Evolutionary conservation across 2,888 invertebrate genomes (phyloP).

Genomic region (Graphium colonna): DNA sequence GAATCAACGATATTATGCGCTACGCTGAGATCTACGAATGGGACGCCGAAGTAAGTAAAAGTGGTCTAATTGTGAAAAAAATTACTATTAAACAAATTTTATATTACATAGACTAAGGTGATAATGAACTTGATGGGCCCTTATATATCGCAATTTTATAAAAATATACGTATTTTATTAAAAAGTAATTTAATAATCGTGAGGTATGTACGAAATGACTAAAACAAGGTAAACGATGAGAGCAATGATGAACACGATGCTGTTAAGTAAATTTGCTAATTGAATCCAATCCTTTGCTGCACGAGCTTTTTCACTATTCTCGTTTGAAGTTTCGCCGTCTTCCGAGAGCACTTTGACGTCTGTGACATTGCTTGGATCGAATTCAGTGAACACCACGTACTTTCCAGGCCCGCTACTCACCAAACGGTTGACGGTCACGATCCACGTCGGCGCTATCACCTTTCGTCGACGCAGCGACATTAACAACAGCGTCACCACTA

Average conservation of each 20-base stretch:
- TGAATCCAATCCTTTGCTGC: conserved; percentile 57
- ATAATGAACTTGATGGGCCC: neutral
- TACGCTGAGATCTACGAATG: conserved; percentile 56
- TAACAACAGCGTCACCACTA: conserved; percentile 57
- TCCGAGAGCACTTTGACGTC: conserved; percentile 47
- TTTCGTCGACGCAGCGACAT: conserved; percentile 51
- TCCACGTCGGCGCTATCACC: conserved; percentile 54
- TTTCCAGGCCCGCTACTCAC: conserved; percentile 56
- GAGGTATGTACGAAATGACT: conserved; percentile 57
- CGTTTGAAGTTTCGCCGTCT: conserved; percentile 33
- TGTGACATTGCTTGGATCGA: conserved; percentile 51
- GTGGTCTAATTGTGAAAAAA: neutral
- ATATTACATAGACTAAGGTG: neutral
- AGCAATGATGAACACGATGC: conserved; percentile 49
- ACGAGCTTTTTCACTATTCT: conserved; percentile 36
- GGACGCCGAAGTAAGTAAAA: conserved; percentile 58
- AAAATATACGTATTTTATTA: neutral
- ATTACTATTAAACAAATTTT: conserved; percentile 12
- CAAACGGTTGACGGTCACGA: conserved; percentile 48
- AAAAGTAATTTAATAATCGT: conserved; percentile 31
- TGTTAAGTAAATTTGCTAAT: conserved; percentile 62
- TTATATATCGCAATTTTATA: too few relatives aligned
- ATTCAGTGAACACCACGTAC: conserved; percentile 68
- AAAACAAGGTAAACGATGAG: conserved; percentile 58
- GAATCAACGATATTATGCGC: conserved; percentile 64